These are phyloP conservation scores for Pollachius pollachius DNA, from an alignment of 2,113 vertebrate genomes.

Conservation along the genomic window DNA sequence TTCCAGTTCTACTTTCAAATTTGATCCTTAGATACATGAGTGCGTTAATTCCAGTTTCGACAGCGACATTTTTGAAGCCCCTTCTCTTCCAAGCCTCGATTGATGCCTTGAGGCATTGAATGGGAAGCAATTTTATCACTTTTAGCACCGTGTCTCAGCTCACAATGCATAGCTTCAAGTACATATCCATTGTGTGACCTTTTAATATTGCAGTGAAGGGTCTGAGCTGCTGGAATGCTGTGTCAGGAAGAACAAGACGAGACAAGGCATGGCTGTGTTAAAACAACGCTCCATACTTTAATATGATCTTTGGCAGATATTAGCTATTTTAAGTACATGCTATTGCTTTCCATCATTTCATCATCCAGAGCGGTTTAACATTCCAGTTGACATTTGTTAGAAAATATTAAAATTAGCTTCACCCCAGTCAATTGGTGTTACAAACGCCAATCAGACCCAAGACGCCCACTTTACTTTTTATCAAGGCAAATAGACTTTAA, in stretches of 20 bases:
- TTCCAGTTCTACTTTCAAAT: too few species aligned
- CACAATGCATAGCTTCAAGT: too few species aligned
- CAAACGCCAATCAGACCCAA: slow-evolving; percentile 36
- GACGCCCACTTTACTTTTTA: slow-evolving; percentile 34
- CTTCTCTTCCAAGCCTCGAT: too few species aligned
- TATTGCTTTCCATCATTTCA: slow-evolving; percentile 50
- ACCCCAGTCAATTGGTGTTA: slow-evolving; percentile 34
- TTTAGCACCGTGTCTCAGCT: too few species aligned
- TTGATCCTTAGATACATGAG: too few species aligned
- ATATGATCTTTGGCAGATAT: slow-evolving; percentile 51
- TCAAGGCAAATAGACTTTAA: slow-evolving; percentile 51
- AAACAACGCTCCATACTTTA: slow-evolving; percentile 49
- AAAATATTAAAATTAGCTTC: slow-evolving; percentile 30
- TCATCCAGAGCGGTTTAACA: slow-evolving; percentile 31
- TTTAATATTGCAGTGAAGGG: too few species aligned
- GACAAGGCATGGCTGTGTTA: slow-evolving; percentile 8
- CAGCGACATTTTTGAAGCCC: too few species aligned
- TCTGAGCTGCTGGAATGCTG: too few species aligned
- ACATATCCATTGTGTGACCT: too few species aligned
- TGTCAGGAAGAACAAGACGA: not conserved
- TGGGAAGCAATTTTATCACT: too few species aligned
- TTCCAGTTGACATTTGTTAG: slow-evolving; percentile 53
- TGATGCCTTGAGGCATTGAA: too few species aligned
- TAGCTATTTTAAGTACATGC: slow-evolving; percentile 62
- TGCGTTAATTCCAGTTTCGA: too few species aligned